Conservation (phyloP, 2,113 vertebrate species). For the Blennius ocellaris region DNA sequence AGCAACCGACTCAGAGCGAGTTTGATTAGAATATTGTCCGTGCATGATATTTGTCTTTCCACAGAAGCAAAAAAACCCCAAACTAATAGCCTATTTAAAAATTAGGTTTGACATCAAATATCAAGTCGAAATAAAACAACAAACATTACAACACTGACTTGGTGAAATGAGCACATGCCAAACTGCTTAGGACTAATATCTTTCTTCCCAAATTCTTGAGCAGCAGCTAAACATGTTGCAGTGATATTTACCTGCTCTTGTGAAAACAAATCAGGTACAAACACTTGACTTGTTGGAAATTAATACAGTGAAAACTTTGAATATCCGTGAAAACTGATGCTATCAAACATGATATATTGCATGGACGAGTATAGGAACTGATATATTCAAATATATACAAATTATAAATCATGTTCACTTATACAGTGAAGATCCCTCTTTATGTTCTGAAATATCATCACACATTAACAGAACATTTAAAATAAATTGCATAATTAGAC, state of each 20-base stretch:
- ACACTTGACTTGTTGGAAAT: conserved; percentile 3
- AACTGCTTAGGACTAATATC: too few relatives aligned
- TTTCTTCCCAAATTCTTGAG: conserved; percentile 16
- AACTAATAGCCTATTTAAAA: neutral
- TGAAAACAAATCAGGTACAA: neutral
- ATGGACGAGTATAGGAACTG: neutral
- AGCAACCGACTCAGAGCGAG: too few relatives aligned
- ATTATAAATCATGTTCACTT: too few relatives aligned
- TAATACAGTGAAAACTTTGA: neutral
- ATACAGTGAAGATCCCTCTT: too few relatives aligned
- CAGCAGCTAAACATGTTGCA: conserved; percentile 18
- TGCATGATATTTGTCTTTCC: too few relatives aligned
- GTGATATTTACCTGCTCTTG: neutral
- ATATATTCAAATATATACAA: too few relatives aligned
- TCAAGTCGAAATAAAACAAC: neutral
- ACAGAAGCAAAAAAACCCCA: too few relatives aligned
- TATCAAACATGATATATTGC: neutral
- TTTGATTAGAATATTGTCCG: too few relatives aligned
- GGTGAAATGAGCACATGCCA: conserved; percentile 35
- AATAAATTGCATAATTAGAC: too few relatives aligned
- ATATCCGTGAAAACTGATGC: neutral
- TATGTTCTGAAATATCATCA: too few relatives aligned
- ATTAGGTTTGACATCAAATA: conserved; percentile 14
- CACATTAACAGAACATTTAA: too few relatives aligned
- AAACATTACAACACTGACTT: conserved; percentile 34